Percentiles rank a stretch among this genome's conserved stretches.
phyloP scores from a whole-genome alignment of 2,888 invertebrate species.

The Tineola bisselliella region DNA sequence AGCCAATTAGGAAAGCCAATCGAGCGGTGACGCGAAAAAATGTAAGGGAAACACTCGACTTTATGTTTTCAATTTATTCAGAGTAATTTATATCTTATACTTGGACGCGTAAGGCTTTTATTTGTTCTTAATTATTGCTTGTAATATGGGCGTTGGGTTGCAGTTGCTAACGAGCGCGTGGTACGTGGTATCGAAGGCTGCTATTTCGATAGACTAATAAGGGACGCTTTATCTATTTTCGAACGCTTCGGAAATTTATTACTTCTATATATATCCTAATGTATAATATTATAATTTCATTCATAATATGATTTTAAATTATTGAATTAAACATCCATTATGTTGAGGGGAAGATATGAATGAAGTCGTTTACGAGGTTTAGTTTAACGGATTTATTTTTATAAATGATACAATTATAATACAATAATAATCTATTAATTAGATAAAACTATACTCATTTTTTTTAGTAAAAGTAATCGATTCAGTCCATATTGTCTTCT shows the following conservation, averaged over 20 bases:
- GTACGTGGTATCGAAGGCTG: conserved; percentile 53
- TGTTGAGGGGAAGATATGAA: too few species aligned
- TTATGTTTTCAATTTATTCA: neutral
- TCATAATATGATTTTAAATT: too few species aligned
- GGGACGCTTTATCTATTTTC: conserved; percentile 39
- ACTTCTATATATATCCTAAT: neutral
- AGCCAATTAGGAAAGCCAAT: conserved; percentile 66
- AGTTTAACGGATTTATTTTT: too few species aligned
- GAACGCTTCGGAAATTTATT: neutral
- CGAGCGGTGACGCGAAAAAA: conserved; percentile 63
- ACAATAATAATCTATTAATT: too few species aligned
- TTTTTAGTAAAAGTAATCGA: too few species aligned
- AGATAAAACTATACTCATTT: too few species aligned
- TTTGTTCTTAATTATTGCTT: conserved; percentile 24
- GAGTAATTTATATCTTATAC: conserved; percentile 28
- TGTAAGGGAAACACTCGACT: neutral
- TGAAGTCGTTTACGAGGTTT: too few species aligned
- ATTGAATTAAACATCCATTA: too few species aligned
- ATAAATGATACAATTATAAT: too few species aligned
- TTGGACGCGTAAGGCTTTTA: conserved; percentile 28
- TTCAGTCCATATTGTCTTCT: too few species aligned
- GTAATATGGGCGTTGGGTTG: conserved; percentile 59
- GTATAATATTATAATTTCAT: too few species aligned
- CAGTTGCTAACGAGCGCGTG: conserved; percentile 59
- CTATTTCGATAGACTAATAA: conserved; percentile 64